phyloP scores from a whole-genome alignment of 2,797 vertebrate species.

The Platyrinchus mystaceus region DNA sequence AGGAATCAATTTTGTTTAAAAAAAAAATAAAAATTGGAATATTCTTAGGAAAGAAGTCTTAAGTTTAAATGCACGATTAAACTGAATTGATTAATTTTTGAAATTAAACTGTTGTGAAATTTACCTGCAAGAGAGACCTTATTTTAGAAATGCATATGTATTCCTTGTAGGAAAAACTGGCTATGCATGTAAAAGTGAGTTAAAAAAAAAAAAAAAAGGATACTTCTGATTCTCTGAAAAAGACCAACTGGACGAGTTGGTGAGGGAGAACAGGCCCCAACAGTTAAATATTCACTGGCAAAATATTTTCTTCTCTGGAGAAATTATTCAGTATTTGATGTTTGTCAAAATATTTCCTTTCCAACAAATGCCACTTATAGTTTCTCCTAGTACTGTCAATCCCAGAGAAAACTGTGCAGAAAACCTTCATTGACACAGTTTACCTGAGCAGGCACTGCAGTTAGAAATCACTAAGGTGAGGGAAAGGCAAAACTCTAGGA shows the following conservation, averaged over 20 bases:
- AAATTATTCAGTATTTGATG: not conserved
- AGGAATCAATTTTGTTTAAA: not conserved
- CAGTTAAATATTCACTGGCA: not conserved
- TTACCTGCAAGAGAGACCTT: not conserved
- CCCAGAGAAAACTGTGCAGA: not conserved
- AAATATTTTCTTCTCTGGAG: not conserved
- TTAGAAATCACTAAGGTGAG: not conserved
- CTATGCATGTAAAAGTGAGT: not conserved
- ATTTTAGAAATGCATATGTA: not conserved
- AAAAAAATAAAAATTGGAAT: not conserved
- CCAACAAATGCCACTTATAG: not conserved
- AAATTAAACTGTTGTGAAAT: not conserved
- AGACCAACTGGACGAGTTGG: fast-evolving
- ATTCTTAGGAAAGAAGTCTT: not conserved
- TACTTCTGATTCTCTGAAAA: not conserved
- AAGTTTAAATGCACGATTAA: not conserved
- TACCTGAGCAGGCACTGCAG: not conserved
- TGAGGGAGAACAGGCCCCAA: not conserved
- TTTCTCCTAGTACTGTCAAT: not conserved
- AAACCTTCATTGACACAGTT: not conserved
- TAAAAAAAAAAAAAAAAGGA: not conserved
- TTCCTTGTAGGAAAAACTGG: not conserved
- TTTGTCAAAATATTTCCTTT: not conserved
- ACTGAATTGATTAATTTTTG: not conserved
- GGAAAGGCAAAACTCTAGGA: not conserved